phyloP scores from a whole-genome alignment of 2,113 vertebrate species.

The Edolisoma coerulescens region DNA sequence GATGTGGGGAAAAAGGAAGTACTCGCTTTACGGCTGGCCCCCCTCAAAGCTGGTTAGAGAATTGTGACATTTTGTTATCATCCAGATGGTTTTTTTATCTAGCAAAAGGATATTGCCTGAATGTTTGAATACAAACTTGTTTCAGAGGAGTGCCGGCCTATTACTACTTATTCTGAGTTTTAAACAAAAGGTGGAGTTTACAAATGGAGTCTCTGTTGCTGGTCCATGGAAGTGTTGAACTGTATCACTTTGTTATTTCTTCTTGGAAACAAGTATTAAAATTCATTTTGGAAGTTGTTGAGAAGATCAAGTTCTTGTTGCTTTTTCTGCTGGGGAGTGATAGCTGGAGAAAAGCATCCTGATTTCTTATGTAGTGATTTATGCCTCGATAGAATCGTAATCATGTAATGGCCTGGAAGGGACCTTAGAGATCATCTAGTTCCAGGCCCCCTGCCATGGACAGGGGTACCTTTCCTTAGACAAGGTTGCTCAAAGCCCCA shows the following conservation, averaged over 20 bases:
- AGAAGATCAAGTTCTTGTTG: background rate
- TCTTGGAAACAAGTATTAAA: background rate
- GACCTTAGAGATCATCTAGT: background rate
- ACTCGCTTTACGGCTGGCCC: background rate
- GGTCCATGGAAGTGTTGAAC: background rate
- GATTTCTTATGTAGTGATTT: background rate
- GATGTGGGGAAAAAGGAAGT: background rate
- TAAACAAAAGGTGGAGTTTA: background rate
- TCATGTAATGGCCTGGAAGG: background rate
- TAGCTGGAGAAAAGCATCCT: background rate
- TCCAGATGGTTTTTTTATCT: background rate
- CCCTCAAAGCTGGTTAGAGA: background rate
- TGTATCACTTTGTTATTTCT: background rate
- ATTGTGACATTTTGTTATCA: constrained; percentile 26
- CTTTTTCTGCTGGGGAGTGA: background rate
- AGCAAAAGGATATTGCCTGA: background rate
- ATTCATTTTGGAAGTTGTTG: background rate
- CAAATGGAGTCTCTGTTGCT: background rate
- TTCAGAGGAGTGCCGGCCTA: background rate
- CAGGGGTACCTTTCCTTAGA: background rate
- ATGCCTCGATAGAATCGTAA: background rate
- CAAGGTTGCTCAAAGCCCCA: background rate
- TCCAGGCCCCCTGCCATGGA: background rate
- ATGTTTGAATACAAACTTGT: background rate
- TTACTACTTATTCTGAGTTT: background rate